Evolutionary conservation across 2,888 invertebrate genomes (phyloP), one percentile per base, ranked within the genome.

Genomic region (Eurytoma adleriae): DNA sequence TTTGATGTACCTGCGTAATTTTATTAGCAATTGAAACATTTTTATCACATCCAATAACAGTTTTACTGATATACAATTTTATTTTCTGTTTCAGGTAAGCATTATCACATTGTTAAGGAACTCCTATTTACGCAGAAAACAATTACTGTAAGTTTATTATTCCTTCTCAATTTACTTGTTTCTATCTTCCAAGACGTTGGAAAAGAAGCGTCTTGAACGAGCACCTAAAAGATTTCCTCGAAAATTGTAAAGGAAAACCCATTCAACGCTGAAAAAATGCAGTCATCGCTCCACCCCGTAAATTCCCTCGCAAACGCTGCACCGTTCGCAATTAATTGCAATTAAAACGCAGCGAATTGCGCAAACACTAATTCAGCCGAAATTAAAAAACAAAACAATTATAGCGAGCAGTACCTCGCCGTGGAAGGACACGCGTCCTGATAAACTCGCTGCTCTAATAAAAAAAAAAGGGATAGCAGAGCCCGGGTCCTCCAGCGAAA

Each of bases 81-180:
- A 71, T 64, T 75, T 62, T 79, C 18, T 80, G 76, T 74, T 78
- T 72, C 78, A 80, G 80, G 75, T 81, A 83, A 83, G 82, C 80
- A 80, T 68, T 20, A 7, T 12, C 10, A 1, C 2, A 57, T 57
- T 57, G 13, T 20, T n/a, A 13, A 40, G n/a, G 20, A 18, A 16
- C 48, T 24, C 0, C 14, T 27, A 27, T 16, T 64, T 5, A 10
- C 62, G 10, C 2, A 10, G 27, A 16, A n/a, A 40, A n/a, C 12
- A 24, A 64, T 10, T 2, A 4, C 30, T 1, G n/a, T 40, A 10
- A 64, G 14, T 54, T 40, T 40, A 48, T 64, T 48, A 18, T 18
- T 16, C 30, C 62, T 0, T 10, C 2, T 40, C 12, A 48, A 48
- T 54, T 54, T 54, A 54, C 18, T 30, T 2, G 10, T 27, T 50